Evolutionary conservation across 2,113 vertebrate species (phyloP).

Genomic region (Aix galericulata): DNA sequence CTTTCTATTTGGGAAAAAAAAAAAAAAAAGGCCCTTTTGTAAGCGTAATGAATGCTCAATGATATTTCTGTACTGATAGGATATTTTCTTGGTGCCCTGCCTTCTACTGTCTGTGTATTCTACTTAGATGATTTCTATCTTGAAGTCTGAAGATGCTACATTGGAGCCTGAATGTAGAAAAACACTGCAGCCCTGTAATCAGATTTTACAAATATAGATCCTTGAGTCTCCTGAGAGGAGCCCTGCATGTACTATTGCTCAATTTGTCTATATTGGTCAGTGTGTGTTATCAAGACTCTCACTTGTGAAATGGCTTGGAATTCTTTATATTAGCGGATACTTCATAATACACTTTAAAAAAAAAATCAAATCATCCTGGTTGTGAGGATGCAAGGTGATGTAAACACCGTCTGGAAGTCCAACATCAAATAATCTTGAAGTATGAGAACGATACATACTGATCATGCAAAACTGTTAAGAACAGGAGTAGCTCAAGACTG

Average conservation of each 20-base stretch:
- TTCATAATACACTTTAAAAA: background rate
- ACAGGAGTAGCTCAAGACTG: background rate
- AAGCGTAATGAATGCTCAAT: background rate
- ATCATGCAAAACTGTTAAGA: background rate
- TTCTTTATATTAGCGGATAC: background rate
- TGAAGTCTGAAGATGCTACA: background rate
- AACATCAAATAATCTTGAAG: background rate
- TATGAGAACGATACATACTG: background rate
- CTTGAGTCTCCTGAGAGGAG: background rate
- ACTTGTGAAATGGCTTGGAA: background rate
- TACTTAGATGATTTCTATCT: background rate
- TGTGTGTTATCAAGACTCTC: background rate
- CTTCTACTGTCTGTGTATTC: background rate
- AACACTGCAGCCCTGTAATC: background rate
- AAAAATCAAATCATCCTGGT: background rate
- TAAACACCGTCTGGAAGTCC: background rate
- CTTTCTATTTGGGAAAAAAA: background rate
- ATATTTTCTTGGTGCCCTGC: background rate
- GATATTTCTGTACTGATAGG: background rate
- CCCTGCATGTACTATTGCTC: background rate
- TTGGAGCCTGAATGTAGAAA: too few species aligned
- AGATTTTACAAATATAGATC: fast-evolving
- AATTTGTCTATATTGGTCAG: background rate
- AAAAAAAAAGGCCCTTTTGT: background rate
- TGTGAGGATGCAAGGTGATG: background rate